Evolutionary conservation across 2,113 vertebrate species (phyloP), one percentile per base, ranked within the genome.

Genomic region (Smithornis capensis): DNA sequence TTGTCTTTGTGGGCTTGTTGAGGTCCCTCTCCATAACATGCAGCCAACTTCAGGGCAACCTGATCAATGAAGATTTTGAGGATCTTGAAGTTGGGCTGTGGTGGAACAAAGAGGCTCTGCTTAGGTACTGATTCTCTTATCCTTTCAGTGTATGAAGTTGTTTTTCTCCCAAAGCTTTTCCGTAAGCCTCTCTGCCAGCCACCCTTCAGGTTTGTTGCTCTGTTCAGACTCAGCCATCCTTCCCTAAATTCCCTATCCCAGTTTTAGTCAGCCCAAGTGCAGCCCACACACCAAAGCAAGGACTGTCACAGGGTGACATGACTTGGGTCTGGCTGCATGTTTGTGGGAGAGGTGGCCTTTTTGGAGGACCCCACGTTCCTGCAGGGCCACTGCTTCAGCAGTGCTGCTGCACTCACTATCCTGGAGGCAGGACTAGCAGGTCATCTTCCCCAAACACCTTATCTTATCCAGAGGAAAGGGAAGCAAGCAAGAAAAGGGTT

Each of bases 321-420:
- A 14, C 13, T n/a, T 28, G 49, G 45, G 38, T 19, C 56, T 47
- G 40, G 37, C n/a, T 57, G 53, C 0, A 4, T 25, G 29, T 27
- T 37, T 0, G 0, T 62, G 47, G 57, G 10, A 82, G 21, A 56
- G 7, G 40, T 50, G 62, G 62, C 62, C 19, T 79, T 81, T 65
- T 45, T 17, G 45, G 29, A 79, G 22, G 33, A 33, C 22, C 10
- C 21, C 8, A 14, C 31, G 35, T 21, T 57, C 29, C 33, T n/a
- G 42, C 53, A 73, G 42, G 35, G 33, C 28, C 53, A 37, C 31
- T 38, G 62, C 57, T 75, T 55, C 45, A 55, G 62, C 4, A 88
- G 35, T 0, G 1, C n/a, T 38, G 56, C 69, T 50, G 33, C 0
- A 1, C 40, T 50, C 1, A 0, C 59, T 63, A 24, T 52, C 63